Conservation (phyloP, 2,113 vertebrate genomes). For the Crotalus helleri region DNA sequence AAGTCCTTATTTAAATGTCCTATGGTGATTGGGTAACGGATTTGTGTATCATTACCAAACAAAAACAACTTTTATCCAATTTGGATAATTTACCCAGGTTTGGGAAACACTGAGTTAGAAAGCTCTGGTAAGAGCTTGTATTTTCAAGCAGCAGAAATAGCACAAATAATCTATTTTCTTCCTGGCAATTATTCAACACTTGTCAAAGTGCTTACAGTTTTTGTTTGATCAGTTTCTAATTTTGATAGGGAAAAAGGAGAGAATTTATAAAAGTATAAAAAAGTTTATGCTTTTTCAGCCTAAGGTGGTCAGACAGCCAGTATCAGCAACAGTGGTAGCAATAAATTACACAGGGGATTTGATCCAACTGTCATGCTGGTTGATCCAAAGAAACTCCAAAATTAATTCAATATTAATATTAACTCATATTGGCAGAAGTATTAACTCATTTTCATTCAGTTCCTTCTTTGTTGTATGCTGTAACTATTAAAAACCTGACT, state of each 20-base stretch:
- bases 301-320: background rate
- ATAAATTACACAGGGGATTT: background rate
- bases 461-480: background rate
- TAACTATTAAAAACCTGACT: background rate
- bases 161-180: background rate
- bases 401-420: background rate
- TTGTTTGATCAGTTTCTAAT: background rate
- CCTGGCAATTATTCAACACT: background rate
- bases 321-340: background rate
- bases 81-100: background rate
- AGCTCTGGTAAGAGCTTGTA: background rate
- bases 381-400: background rate
- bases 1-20: background rate
- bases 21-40: background rate
- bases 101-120: background rate
- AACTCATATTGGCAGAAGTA: background rate
- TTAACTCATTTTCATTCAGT: background rate
- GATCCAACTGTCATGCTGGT: background rate
- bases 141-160: background rate
- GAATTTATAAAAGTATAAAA: background rate
- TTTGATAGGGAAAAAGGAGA: background rate
- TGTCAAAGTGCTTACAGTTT: background rate
- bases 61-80: background rate
- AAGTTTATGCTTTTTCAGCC: background rate
- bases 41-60: background rate